Conservation (phyloP, 1,140 invertebrate genomes). For the Drosophila kepulauana region DNA sequence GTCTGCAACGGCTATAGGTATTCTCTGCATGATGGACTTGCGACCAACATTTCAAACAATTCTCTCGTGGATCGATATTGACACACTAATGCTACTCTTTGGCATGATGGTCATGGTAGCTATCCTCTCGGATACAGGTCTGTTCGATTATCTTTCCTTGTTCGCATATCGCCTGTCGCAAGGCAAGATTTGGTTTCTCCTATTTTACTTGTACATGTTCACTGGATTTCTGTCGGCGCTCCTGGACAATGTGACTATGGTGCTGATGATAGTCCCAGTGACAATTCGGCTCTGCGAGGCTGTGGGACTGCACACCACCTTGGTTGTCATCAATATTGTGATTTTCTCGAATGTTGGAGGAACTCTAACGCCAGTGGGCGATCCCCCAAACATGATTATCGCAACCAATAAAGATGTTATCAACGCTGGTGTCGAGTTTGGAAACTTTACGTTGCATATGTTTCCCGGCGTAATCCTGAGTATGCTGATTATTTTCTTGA, state of each 20-base stretch:
- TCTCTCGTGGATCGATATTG: constrained; percentile 93
- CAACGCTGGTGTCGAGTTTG: constrained; percentile 90
- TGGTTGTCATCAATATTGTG: constrained; percentile 90
- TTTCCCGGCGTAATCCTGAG: constrained; percentile 89
- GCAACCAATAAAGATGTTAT: constrained; percentile 89
- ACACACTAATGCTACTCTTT: constrained; percentile 92
- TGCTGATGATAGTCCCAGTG: constrained; percentile 93
- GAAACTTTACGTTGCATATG: constrained; percentile 91
- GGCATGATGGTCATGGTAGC: constrained; percentile 95
- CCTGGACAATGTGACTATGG: constrained; percentile 94
- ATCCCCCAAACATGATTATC: constrained; percentile 95
- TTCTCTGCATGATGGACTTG: constrained; percentile 88
- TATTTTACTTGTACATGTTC: constrained; percentile 91
- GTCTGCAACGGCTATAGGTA: constrained; percentile 89
- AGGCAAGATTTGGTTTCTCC: constrained; percentile 92
- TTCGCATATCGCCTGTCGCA: constrained; percentile 88
- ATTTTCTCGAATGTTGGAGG: constrained; percentile 94
- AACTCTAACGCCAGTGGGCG: constrained; percentile 92
- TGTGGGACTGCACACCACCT: constrained; percentile 92
- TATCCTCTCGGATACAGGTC: constrained; percentile 92
- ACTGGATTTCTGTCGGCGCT: constrained; percentile 92
- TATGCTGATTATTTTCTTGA: constrained; percentile 87
- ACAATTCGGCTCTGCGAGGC: constrained; percentile 94
- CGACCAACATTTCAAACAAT: constrained; percentile 90
- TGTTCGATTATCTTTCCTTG: constrained; percentile 93